phyloP scores from a whole-genome alignment of 2,888 invertebrate species.

The Eledona agricola region DNA sequence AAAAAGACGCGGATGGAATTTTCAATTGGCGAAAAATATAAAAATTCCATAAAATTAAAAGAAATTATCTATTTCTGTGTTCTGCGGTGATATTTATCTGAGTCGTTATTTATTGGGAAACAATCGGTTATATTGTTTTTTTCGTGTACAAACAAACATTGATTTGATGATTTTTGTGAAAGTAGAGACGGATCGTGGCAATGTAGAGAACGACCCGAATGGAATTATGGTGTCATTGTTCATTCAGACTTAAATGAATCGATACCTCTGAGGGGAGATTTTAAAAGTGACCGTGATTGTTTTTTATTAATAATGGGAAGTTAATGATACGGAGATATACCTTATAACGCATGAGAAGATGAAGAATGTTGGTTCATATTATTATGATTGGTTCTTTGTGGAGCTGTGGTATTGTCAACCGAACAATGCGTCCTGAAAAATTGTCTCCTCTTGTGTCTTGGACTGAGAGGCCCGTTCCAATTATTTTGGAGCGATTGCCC shows the following conservation, averaged over 20 bases:
- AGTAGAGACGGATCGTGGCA: constrained; percentile 10
- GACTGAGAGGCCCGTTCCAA: constrained; percentile 31
- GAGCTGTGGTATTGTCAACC: constrained; percentile 36
- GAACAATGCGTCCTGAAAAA: constrained; percentile 35
- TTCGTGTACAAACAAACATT: constrained; percentile 9
- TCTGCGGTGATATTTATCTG: no score
- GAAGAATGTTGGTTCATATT: constrained; percentile 38
- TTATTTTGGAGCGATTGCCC: constrained; percentile 37
- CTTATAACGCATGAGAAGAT: constrained; percentile 35
- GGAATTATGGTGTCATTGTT: constrained; percentile 21
- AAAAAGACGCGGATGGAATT: no score
- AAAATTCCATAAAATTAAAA: no score
- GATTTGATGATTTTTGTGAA: constrained; percentile 7
- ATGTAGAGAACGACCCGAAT: constrained; percentile 7
- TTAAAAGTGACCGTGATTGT: constrained; percentile 35
- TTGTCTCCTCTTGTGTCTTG: constrained; percentile 36
- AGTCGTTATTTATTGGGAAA: not conserved
- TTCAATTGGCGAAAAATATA: no score
- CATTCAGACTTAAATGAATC: constrained; percentile 23
- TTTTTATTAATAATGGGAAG: constrained; percentile 38
- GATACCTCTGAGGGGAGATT: constrained; percentile 12
- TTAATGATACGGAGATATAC: constrained; percentile 37
- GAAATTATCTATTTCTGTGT: no score
- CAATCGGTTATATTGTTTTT: constrained; percentile 7
- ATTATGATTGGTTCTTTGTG: constrained; percentile 40